These are phyloP conservation scores for Artibeus jamaicensis DNA, from an alignment of 2,797 vertebrate species.

Conservation along the genomic window DNA sequence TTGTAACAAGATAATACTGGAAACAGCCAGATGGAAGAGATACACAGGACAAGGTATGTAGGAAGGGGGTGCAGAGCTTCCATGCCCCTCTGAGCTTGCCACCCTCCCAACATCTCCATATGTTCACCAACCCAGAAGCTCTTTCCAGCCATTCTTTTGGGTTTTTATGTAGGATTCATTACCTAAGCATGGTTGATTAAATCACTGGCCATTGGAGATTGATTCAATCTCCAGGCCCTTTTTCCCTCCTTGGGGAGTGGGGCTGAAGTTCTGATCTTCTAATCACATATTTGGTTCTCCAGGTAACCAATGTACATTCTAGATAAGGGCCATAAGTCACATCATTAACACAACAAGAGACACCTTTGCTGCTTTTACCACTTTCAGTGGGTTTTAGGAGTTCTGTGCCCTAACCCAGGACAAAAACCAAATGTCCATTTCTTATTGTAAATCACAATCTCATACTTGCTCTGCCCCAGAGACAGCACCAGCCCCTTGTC, in stretches of 20 bases:
- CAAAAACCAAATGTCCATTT: not conserved
- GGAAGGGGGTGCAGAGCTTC: not conserved
- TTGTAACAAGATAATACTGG: not conserved
- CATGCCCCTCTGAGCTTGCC: not conserved
- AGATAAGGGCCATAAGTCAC: not conserved
- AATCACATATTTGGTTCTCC: not conserved
- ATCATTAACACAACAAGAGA: no score
- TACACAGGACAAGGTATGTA: fast-evolving
- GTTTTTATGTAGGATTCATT: not conserved
- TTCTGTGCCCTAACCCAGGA: not conserved
- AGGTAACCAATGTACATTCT: not conserved
- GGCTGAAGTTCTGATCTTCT: not conserved
- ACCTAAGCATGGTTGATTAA: not conserved
- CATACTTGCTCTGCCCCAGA: not conserved
- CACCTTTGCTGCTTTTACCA: not conserved
- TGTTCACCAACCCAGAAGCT: not conserved
- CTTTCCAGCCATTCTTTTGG: not conserved
- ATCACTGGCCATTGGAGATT: not conserved
- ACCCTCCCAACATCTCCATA: not conserved
- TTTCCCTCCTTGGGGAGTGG: not conserved
- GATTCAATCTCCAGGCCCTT: not conserved
- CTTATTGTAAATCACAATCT: not conserved
- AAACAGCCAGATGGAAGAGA: not conserved
- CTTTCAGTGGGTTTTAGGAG: not conserved
- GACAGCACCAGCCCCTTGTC: not conserved